Base-by-base conservation (phyloP, 2,113 vertebrate genomes). In the Atherinomorus stipes region DNA sequence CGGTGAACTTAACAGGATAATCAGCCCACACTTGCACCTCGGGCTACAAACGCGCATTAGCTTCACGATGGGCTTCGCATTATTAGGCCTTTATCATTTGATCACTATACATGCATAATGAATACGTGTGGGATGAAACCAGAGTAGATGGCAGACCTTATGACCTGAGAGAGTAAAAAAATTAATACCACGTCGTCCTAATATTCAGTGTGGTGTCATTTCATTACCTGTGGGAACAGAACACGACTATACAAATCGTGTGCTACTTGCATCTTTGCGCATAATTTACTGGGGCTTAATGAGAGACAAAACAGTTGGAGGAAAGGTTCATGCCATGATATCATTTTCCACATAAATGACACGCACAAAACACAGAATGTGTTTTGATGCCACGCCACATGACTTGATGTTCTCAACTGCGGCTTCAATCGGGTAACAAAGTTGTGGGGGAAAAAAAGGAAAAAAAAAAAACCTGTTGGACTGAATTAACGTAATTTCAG, bases 1-100 rank as follows among this genome's bases (percentile, higher is more conserved):
- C 87, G 88, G 90, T 90, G 88, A 90, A 80, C 82, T 85, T 89
- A 89, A 85, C 85, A 65, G 71, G 83, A 87, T 90, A 85, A 91
- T 88, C 85, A 87, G 76, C 79, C 69, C 77, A 72, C 83, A 71
- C 76, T 74, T 66, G 72, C 77, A 81, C 90, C 87, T 73, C 83
- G 12, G 90, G 89, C 87, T 79, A 82, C 53, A 50, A 21, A 23
- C 25, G 53, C 61, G 40, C 87, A 82, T 78, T 80, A 85, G 61
- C 60, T 53, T 64, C 72, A 68, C 75, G 42, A 84, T 53, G 21
- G 56, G 60, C 60, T 37, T 49, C 44, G 53, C 78, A 71, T 90
- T 88, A 90, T 88, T 76, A 88, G n/a, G n/a, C n/a, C n/a, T n/a
- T n/a, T 53, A 83, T 90, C 76, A 90, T 87, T 84, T 88, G 88